Evolutionary conservation across 2,888 invertebrate species (phyloP).

Genomic region (Drosophila nr. perissopoda): DNA sequence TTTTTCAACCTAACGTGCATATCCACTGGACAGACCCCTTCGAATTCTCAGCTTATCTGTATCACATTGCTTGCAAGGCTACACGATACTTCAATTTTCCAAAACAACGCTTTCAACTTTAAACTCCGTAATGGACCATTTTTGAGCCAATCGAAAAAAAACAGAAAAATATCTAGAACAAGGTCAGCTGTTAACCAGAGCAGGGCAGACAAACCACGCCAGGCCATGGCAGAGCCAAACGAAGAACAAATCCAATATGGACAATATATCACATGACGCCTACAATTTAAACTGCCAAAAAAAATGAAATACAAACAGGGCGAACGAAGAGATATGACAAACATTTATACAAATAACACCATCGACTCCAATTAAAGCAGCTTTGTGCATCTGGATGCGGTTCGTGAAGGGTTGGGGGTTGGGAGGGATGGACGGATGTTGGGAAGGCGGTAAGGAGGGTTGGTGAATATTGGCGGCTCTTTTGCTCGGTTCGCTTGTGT

Average conservation of each 20-base stretch:
- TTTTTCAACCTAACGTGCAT: background rate
- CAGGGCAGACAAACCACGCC: slow-evolving; percentile 15
- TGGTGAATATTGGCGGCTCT: slow-evolving; percentile 5
- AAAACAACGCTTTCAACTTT: slow-evolving; percentile 54
- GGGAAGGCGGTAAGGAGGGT: background rate
- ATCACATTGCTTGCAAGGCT: slow-evolving; percentile 45
- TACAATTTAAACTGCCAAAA: slow-evolving; percentile 78
- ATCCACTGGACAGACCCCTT: background rate
- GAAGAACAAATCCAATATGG: slow-evolving; percentile 47
- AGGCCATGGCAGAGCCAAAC: slow-evolving; percentile 21
- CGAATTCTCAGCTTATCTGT: slow-evolving; percentile 29
- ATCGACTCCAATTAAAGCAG: slow-evolving; percentile 77
- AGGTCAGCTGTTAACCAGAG: slow-evolving; percentile 46
- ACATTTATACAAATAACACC: slow-evolving; percentile 81
- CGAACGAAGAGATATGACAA: slow-evolving; percentile 78
- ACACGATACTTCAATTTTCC: slow-evolving; percentile 51
- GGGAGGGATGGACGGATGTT: background rate
- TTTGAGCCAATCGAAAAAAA: slow-evolving; percentile 19
- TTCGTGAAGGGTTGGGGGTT: background rate
- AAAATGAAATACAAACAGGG: slow-evolving; percentile 76
- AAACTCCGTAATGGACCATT: slow-evolving; percentile 32
- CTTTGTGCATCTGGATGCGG: slow-evolving; percentile 31
- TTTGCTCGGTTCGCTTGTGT: slow-evolving; percentile 43
- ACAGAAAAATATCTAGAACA: slow-evolving; percentile 46
- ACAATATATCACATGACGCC: slow-evolving; percentile 76